Percentiles rank a stretch among this genome's conserved stretches.
phyloP scores from a whole-genome alignment of 1,140 invertebrate species.

The Rhopalosiphum padi region DNA sequence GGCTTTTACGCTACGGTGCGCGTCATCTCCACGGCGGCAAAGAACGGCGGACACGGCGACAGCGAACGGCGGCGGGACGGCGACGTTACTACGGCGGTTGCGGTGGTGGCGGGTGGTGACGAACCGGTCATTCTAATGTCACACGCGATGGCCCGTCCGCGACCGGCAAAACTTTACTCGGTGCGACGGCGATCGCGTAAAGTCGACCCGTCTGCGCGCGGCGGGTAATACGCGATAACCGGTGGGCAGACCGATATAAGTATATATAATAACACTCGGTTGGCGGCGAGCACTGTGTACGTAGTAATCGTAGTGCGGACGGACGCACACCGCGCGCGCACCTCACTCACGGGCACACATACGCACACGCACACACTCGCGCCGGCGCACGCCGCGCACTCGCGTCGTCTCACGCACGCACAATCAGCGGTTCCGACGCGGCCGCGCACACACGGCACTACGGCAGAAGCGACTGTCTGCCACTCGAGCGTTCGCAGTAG shows the following conservation, averaged over 20 bases:
- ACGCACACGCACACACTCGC: background rate
- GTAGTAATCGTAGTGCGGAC: background rate
- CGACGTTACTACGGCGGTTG: background rate
- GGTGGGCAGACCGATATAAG: conserved; percentile 10
- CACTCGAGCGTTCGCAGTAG: too few species aligned
- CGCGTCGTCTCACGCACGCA: background rate
- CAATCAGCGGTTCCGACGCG: background rate
- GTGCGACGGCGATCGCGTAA: too few species aligned
- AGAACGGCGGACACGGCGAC: background rate
- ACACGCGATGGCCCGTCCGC: background rate
- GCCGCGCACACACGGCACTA: background rate
- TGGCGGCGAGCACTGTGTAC: background rate
- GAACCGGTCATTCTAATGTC: conserved; percentile 56
- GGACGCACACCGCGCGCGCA: background rate
- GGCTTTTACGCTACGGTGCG: conserved; percentile 15
- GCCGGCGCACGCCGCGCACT: background rate
- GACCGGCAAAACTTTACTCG: background rate
- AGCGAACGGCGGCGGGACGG: background rate
- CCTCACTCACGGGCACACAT: background rate
- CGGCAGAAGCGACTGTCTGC: too few species aligned
- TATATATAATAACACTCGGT: background rate
- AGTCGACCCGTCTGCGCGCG: background rate
- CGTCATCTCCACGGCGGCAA: conserved; percentile 24
- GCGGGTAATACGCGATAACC: background rate
- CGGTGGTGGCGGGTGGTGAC: background rate